These are phyloP conservation scores for Actenoides hombroni DNA, from an alignment of 2,113 vertebrate genomes.

Conservation along the genomic window DNA sequence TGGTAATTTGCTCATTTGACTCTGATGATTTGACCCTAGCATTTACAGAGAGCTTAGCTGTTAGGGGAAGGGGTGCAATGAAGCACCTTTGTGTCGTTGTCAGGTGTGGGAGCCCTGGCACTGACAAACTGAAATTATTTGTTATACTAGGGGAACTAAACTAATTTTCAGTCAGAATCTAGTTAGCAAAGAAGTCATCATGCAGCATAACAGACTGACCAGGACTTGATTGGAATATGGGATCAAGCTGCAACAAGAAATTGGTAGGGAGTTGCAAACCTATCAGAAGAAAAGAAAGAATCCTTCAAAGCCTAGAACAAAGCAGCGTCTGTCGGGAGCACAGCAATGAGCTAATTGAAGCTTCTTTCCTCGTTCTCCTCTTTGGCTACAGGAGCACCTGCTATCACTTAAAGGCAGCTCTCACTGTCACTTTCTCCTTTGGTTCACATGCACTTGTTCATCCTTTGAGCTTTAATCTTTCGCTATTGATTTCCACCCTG, in stretches of 20 bases:
- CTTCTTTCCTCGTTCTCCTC: background rate
- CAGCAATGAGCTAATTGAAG: constrained; percentile 45
- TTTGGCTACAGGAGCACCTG: constrained; percentile 2
- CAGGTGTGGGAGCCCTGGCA: background rate
- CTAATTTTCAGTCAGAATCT: background rate
- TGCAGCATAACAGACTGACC: background rate
- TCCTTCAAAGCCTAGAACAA: constrained; percentile 61
- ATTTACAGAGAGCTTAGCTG: background rate
- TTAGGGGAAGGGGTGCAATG: background rate
- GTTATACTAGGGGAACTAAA: background rate
- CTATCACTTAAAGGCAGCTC: constrained; percentile 56
- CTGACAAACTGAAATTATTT: background rate
- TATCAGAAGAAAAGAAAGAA: constrained; percentile 16
- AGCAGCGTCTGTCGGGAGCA: background rate
- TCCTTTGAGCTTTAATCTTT: constrained; percentile 69
- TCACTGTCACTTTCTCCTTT: constrained; percentile 23
- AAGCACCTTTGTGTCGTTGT: background rate
- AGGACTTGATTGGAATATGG: background rate
- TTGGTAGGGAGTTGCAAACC: constrained; percentile 37
- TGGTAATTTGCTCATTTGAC: background rate
- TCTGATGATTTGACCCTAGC: background rate
- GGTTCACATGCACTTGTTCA: constrained; percentile 18
- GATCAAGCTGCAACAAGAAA: background rate
- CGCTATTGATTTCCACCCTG: constrained; percentile 64
- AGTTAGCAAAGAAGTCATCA: background rate